A percentile compares a stretch with the other conserved stretches of the same genome.
Evolutionary conservation across 1,140 invertebrate species (phyloP).

Genomic region (Stenopsyche tienmushanensis): DNA sequence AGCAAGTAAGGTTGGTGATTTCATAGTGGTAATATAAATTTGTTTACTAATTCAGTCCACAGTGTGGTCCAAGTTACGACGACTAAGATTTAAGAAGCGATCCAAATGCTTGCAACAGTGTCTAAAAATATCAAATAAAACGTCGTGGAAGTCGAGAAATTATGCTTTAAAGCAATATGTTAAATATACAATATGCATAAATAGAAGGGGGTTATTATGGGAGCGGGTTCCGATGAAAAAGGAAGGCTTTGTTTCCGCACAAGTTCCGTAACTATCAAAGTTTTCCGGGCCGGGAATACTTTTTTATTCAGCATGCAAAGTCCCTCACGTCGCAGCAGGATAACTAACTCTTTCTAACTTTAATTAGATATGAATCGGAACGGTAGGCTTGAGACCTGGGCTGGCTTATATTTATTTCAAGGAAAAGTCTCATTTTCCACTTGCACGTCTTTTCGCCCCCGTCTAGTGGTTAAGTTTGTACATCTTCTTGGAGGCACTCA

Average conservation of each 20-base stretch:
- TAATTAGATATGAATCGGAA: conserved; percentile 14
- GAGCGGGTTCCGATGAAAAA: neutral
- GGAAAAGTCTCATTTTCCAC: neutral
- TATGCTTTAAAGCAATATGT: no score
- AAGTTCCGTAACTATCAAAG: conserved; percentile 7
- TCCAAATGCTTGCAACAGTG: no score
- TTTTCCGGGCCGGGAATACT: neutral
- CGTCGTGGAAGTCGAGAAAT: no score
- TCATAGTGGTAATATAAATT: no score
- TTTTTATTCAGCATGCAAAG: conserved; percentile 9
- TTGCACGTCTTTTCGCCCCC: neutral
- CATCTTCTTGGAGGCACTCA: neutral
- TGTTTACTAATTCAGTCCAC: no score
- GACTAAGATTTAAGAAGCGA: no score
- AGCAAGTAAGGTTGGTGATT: no score
- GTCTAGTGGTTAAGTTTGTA: neutral
- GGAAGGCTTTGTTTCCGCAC: neutral
- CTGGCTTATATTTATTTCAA: conserved; percentile 5
- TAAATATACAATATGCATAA: no score
- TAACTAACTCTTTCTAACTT: conserved; percentile 9
- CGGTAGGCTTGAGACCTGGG: neutral
- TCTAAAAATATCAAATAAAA: no score
- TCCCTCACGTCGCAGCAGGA: neutral
- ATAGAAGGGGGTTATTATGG: no score
- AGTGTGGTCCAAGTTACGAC: no score